phyloP scores from a whole-genome alignment of 2,888 invertebrate species.

The Entomobrya multifasciata region DNA sequence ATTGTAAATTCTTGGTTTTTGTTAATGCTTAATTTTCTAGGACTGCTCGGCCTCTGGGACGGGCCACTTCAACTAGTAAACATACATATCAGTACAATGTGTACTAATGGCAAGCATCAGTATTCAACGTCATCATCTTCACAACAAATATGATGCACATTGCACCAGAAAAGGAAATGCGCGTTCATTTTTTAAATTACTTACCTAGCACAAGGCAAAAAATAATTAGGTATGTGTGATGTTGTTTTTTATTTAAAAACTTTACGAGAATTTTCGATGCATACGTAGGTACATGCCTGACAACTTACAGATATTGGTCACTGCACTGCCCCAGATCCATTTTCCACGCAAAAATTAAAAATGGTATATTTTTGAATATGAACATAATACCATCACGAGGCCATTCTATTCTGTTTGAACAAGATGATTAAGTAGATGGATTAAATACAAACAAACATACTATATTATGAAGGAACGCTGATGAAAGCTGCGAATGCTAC shows the following conservation, averaged over 20 bases:
- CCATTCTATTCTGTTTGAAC: background rate
- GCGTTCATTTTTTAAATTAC: background rate
- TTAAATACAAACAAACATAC: constrained; percentile 20
- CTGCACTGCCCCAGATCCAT: constrained; percentile 55
- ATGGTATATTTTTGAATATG: background rate
- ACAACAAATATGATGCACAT: background rate
- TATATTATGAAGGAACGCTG: no score
- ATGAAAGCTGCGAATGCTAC: no score
- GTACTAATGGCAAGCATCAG: no score
- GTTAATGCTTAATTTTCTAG: no score
- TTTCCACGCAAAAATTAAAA: background rate
- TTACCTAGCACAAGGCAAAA: background rate
- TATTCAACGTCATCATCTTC: background rate
- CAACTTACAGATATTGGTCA: background rate
- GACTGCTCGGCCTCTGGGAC: no score
- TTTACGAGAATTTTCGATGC: background rate
- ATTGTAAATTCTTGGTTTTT: no score
- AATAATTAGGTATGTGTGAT: background rate
- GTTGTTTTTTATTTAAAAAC: background rate
- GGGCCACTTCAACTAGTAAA: no score
- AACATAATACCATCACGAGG: background rate
- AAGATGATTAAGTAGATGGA: constrained; percentile 19
- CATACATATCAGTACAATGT: no score
- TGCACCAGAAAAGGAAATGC: constrained; percentile 7
- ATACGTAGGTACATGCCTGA: background rate